A percentile compares a stretch with the other conserved stretches of the same genome.
Evolutionary conservation across 2,797 vertebrate species (phyloP).

Genomic region (Sebastes kiyomatsui): DNA sequence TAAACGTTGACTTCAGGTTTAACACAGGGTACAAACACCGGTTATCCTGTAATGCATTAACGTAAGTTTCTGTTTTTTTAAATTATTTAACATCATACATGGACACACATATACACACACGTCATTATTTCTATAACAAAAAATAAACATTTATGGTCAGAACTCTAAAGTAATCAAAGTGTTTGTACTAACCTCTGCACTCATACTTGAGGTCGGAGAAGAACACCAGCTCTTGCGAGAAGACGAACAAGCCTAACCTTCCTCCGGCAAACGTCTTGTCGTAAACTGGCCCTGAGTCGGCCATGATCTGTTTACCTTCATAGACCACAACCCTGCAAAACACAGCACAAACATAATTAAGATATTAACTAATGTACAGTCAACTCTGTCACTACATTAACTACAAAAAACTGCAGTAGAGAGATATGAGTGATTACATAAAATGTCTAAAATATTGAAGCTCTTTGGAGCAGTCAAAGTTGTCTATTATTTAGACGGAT

Average conservation of each 20-base stretch:
- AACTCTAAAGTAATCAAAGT: background rate
- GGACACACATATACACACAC: background rate
- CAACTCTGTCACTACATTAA: background rate
- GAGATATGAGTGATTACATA: background rate
- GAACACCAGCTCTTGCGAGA: slow-evolving; percentile 99
- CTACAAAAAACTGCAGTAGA: background rate
- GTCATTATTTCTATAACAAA: background rate
- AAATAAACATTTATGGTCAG: background rate
- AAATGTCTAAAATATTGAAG: background rate
- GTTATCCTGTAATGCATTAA: background rate
- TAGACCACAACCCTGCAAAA: slow-evolving; percentile 93
- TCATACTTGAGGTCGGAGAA: slow-evolving; percentile 99
- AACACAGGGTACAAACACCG: background rate
- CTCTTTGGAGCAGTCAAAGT: background rate
- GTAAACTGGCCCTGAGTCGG: slow-evolving; percentile 95
- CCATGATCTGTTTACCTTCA: slow-evolving; percentile 98
- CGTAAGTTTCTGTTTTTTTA: background rate
- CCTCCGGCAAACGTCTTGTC: slow-evolving; percentile 95
- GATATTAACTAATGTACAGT: background rate
- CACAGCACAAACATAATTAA: background rate
- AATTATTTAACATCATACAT: background rate
- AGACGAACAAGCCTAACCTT: slow-evolving; percentile 96
- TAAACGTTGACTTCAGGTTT: background rate
- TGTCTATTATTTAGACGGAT: background rate
- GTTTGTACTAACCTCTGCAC: slow-evolving; percentile 92